Conservation (phyloP, 2,113 vertebrate genomes). For the Nannospalax galili region DNA sequence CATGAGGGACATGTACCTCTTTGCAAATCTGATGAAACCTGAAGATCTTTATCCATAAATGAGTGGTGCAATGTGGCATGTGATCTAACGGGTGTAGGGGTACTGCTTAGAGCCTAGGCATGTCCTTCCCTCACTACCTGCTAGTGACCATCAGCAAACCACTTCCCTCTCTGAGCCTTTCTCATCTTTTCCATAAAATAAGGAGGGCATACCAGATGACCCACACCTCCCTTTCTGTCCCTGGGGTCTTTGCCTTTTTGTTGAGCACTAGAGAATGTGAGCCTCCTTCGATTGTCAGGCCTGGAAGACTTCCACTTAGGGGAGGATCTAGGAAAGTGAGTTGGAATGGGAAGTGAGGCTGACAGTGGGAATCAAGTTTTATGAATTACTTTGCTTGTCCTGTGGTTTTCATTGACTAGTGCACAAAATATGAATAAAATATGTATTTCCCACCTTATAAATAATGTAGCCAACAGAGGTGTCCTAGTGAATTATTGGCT, state of each 20-base stretch:
- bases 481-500: conserved; percentile 24
- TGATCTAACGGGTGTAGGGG: not conserved
- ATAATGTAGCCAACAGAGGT: conserved; percentile 41
- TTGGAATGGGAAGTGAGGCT: not conserved
- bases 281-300: not conserved
- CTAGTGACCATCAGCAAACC: not conserved
- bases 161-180: not conserved
- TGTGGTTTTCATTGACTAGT: conserved; percentile 35
- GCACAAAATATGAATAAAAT: conserved; percentile 37
- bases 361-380: not conserved
- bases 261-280: not conserved
- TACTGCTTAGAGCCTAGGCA: not conserved
- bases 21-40: not conserved
- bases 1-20: accelerated
- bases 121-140: too few species aligned
- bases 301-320: not conserved
- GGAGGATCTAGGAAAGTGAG: not conserved
- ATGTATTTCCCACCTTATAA: conserved; percentile 54
- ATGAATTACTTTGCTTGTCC: not conserved
- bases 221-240: not conserved
- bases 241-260: not conserved
- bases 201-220: not conserved
- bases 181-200: not conserved
- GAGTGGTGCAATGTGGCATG: not conserved
- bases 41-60: not conserved